These are phyloP conservation scores for Limulus polyphemus DNA, from an alignment of 2,888 invertebrate species.

Conservation along the genomic window DNA sequence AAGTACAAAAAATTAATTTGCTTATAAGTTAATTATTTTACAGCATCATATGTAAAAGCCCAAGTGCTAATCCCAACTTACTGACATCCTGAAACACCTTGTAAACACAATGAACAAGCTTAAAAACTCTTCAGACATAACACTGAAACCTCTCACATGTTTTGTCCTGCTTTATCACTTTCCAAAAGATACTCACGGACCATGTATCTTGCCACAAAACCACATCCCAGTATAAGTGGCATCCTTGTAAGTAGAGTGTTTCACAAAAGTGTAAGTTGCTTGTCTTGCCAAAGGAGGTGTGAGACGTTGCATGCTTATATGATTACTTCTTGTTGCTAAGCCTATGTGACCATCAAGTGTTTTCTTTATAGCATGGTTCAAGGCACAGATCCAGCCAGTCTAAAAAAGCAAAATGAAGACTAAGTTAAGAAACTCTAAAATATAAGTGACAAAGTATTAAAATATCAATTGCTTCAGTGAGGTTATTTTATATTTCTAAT, in stretches of 20 bases:
- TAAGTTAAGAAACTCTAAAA: not conserved
- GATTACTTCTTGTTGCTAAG: constrained; percentile 36
- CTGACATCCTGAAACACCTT: too few species aligned
- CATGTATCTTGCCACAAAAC: constrained; percentile 70
- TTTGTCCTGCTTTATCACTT: too few species aligned
- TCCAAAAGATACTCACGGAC: constrained; percentile 42
- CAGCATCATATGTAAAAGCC: too few species aligned
- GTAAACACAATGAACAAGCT: too few species aligned
- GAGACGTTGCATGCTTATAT: constrained; percentile 36
- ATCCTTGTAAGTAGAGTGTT: constrained; percentile 56
- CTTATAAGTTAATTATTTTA: too few species aligned
- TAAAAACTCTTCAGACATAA: too few species aligned
- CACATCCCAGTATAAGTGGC: constrained; percentile 66
- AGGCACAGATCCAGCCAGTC: constrained; percentile 58
- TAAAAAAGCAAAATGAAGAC: constrained; percentile 8
- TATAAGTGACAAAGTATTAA: not conserved
- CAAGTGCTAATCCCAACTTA: too few species aligned
- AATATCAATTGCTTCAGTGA: not conserved
- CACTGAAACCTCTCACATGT: too few species aligned
- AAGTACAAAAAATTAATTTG: too few species aligned
- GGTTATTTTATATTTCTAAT: too few species aligned
- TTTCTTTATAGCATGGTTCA: constrained; percentile 58
- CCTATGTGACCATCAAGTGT: constrained; percentile 43
- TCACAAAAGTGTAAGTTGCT: constrained; percentile 58
- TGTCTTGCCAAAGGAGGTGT: constrained; percentile 58